phyloP scores from a whole-genome alignment of 2,113 vertebrate genomes.

The Saguinus imperator region DNA sequence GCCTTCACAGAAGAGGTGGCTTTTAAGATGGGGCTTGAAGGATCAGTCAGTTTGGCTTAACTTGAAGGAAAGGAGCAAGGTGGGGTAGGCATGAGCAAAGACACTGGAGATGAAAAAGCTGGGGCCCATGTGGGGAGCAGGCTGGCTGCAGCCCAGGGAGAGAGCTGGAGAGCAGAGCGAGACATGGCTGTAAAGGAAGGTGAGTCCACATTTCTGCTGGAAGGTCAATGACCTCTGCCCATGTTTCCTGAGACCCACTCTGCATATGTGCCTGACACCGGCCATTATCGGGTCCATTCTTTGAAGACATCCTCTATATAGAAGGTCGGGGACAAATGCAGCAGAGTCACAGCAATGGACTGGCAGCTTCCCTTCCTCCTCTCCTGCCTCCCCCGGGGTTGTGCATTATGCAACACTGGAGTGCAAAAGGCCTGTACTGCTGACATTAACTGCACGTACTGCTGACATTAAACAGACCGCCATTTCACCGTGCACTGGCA shows the following conservation, averaged over 20 bases:
- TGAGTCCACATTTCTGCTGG: not conserved
- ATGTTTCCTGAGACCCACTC: not conserved
- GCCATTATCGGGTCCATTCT: accelerated
- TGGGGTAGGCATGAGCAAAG: not conserved
- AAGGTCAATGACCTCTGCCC: not conserved
- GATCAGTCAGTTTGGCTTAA: not conserved
- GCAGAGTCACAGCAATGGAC: not conserved
- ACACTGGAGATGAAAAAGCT: not conserved
- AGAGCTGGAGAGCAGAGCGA: not conserved
- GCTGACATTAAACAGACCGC: not conserved
- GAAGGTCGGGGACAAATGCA: not conserved
- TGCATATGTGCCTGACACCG: not conserved
- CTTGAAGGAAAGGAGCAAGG: not conserved
- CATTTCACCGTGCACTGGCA: not conserved
- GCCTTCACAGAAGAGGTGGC: not conserved
- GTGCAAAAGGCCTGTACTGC: not conserved
- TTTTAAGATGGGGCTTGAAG: not conserved
- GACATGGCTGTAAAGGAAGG: not conserved
- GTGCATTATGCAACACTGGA: not conserved
- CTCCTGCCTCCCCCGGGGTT: not conserved
- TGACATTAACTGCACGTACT: not conserved
- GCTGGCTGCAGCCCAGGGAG: not conserved
- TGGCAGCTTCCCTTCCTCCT: not conserved
- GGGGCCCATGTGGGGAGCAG: not conserved
- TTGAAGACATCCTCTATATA: not conserved